These are phyloP conservation scores for Aphidius gifuensis DNA, from an alignment of 1,140 invertebrate genomes.

Conservation along the genomic window DNA sequence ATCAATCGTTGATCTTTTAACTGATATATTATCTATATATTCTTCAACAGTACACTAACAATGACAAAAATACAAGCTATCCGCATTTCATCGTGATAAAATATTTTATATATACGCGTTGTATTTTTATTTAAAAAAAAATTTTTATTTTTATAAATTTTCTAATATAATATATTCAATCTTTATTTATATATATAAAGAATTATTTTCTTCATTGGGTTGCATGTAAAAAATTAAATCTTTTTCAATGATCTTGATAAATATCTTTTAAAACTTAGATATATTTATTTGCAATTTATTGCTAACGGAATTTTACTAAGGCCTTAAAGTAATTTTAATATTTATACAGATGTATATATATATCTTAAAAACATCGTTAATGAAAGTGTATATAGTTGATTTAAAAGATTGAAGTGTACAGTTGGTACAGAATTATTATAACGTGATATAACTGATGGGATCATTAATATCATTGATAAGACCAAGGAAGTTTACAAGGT, in stretches of 20 bases:
- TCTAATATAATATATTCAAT: background rate
- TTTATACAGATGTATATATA: background rate
- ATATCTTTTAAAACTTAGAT: background rate
- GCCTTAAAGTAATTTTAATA: background rate
- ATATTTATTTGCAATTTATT: conserved; percentile 6
- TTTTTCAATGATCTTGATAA: conserved; percentile 20
- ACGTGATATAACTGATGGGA: background rate
- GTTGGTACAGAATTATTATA: background rate
- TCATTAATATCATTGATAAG: conserved; percentile 43
- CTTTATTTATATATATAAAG: no score
- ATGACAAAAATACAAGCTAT: conserved; percentile 20
- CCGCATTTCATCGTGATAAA: conserved; percentile 19
- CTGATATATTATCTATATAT: conserved; percentile 22
- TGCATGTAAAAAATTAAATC: no score
- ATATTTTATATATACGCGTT: conserved; percentile 1
- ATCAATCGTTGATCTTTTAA: conserved; percentile 18
- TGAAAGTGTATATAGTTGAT: conserved; percentile 7
- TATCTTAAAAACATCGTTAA: background rate
- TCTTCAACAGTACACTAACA: conserved; percentile 12
- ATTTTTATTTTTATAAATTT: background rate
- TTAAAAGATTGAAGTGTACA: background rate
- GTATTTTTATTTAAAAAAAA: background rate
- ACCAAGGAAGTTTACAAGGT: conserved; percentile 23
- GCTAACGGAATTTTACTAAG: conserved; percentile 19
- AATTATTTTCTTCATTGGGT: no score